Evolutionary conservation across 2,888 invertebrate genomes (phyloP), one percentile per base, ranked within the genome.

Genomic region (Bursaphelenchus okinawaensis): DNA sequence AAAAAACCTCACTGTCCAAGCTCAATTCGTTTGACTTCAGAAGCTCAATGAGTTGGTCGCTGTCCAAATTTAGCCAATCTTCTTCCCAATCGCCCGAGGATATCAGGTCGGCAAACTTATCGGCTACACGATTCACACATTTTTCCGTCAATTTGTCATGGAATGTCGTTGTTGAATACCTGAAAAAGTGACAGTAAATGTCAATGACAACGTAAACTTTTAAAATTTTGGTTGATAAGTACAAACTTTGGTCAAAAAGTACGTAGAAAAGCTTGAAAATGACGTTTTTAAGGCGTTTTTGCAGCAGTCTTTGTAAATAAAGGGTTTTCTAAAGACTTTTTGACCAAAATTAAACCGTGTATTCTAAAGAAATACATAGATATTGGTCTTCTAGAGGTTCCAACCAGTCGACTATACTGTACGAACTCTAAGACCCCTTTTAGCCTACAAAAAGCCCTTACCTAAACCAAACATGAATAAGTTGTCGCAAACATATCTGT

Each of bases 391-490:
- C n/a, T n/a, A n/a, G n/a, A n/a, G n/a, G n/a, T n/a, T n/a, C n/a
- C n/a, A n/a, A n/a, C n/a, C n/a, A n/a, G n/a, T n/a, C n/a, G n/a
- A n/a, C n/a, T n/a, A n/a, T n/a, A n/a, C n/a, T n/a, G n/a, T n/a
- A n/a, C n/a, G 57, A 59, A 8, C 8, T 9, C n/a, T 8, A 8
- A 57, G 60, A 54, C n/a, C 20, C 27, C 23, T 23, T 68, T 19
- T 56, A 29, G 7, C 72, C 74, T 51, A 74, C 70, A 61, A 84
- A 84, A 61, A 75, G 79, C 4, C 77, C 78, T 70, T 85, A 85
- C 69, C 83, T 84, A 74, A 84, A 85, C 85, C 85, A 85, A 2
- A 83, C 81, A 71, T 84, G 82, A 69, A 84, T 84, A n/a, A 84
- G 76, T 59, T 84, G 84, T 69, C 83, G 84, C 61, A 84, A 76